A percentile compares a stretch with the other conserved stretches of the same genome.
Evolutionary conservation across 2,113 vertebrate species (phyloP).

Genomic region (Alces alces): DNA sequence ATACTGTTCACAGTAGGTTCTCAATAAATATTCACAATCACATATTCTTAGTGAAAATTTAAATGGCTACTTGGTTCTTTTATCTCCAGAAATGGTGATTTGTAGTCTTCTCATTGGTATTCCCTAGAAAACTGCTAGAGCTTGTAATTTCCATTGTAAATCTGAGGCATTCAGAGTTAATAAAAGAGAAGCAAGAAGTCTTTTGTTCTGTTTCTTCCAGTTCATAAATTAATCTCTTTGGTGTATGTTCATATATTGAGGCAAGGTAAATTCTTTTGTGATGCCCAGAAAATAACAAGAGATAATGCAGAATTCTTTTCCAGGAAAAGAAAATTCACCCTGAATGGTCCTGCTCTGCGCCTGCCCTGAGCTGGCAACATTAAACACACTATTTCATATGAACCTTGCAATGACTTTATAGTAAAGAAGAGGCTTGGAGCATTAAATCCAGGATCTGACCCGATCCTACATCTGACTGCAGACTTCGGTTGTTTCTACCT

Average conservation of each 20-base stretch:
- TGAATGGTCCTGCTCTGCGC: not conserved
- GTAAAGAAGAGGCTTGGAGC: not conserved
- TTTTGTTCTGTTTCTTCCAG: conserved; percentile 41
- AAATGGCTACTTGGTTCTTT: not conserved
- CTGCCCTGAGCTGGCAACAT: not conserved
- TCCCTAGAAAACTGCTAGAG: not conserved
- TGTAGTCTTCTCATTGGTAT: conserved; percentile 22
- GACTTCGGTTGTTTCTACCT: not conserved
- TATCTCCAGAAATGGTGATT: conserved; percentile 19
- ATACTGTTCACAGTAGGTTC: not conserved
- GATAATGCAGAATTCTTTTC: not conserved
- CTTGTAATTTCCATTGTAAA: conserved; percentile 32
- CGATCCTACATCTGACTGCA: not conserved
- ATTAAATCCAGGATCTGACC: not conserved
- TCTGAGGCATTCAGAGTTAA: conserved; percentile 41
- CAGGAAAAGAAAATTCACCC: not conserved
- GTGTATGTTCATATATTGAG: not conserved
- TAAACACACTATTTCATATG: not conserved
- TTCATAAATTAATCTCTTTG: conserved; percentile 52
- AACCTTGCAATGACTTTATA: not conserved
- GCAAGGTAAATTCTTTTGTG: conserved; percentile 29
- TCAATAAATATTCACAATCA: conserved; percentile 17
- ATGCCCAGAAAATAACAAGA: not conserved
- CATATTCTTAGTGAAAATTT: conserved; percentile 6
- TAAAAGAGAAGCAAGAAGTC: conserved; percentile 14